Conservation (phyloP, 2,888 invertebrate species). For the Ferdinandea cuprea region DNA sequence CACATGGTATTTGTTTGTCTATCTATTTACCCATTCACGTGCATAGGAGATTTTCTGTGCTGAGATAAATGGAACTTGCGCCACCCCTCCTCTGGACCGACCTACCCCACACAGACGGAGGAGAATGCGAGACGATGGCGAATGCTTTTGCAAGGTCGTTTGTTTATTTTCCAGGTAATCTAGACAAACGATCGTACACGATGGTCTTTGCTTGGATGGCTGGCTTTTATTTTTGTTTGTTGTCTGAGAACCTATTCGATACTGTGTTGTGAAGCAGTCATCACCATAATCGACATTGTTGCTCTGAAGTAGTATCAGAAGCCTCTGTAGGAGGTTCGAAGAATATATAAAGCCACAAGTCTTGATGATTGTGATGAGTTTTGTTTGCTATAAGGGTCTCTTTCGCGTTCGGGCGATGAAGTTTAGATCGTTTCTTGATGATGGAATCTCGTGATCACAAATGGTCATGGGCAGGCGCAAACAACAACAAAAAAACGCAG, state of each 20-base stretch:
- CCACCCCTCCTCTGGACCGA: conserved; percentile 15
- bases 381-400: conserved; percentile 10
- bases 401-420: background rate
- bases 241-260: conserved; percentile 14
- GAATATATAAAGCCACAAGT: background rate
- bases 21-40: conserved; percentile 62
- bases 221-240: conserved; percentile 13
- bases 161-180: conserved; percentile 75
- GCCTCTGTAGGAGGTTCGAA: background rate
- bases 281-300: conserved; percentile 51
- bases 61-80: conserved; percentile 60
- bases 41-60: conserved; percentile 52
- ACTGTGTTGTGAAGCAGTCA: conserved; percentile 29
- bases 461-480: conserved; percentile 11
- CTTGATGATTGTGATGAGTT: conserved; percentile 29
- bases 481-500: background rate
- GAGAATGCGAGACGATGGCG: conserved; percentile 12
- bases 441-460: conserved; percentile 68
- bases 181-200: conserved; percentile 75
- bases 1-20: conserved; percentile 11
- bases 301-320: conserved; percentile 20
- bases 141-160: conserved; percentile 75
- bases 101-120: background rate
- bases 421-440: conserved; percentile 60
- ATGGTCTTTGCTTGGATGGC: conserved; percentile 49